Percentiles rank a stretch among this genome's conserved stretches.
These are phyloP conservation scores for Drosophila grimshawi DNA, from an alignment of 1,140 invertebrate genomes.

Conservation along the genomic window DNA sequence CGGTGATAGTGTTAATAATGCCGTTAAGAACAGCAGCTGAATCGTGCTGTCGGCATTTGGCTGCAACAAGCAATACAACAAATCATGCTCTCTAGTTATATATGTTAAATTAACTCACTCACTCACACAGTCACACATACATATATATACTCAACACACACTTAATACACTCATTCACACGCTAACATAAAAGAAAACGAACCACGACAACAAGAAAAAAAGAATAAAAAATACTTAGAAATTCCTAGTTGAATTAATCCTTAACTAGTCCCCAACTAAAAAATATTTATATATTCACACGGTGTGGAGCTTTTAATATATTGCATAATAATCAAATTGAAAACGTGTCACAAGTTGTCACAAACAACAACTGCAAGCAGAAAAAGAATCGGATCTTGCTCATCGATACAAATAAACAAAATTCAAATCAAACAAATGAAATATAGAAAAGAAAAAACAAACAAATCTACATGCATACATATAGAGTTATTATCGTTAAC, in stretches of 20 bases:
- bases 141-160: constrained; percentile 24
- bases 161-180: constrained; percentile 36
- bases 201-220: neutral
- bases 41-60: constrained; percentile 20
- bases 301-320: constrained; percentile 53
- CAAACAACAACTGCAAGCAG: constrained; percentile 27
- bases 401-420: constrained; percentile 21
- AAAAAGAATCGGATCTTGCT: constrained; percentile 21
- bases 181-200: constrained; percentile 25
- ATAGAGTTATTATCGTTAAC: constrained; percentile 41
- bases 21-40: constrained; percentile 61
- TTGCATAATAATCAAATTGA: constrained; percentile 38
- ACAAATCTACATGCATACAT: constrained; percentile 10
- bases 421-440: constrained; percentile 8
- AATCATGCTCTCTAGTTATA: constrained; percentile 66
- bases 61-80: constrained; percentile 28
- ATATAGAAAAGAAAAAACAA: constrained; percentile 2
- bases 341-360: constrained; percentile 62
- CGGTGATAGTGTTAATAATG: constrained; percentile 50
- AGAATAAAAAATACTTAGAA: constrained; percentile 58
- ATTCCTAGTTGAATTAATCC: constrained; percentile 79
- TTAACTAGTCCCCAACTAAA: constrained; percentile 76
- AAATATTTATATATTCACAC: constrained; percentile 41
- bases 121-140: constrained; percentile 30
- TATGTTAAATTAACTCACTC: constrained; percentile 50